Base-by-base conservation (phyloP, 2,113 vertebrate genomes). In the Lipotes vexillifer region DNA sequence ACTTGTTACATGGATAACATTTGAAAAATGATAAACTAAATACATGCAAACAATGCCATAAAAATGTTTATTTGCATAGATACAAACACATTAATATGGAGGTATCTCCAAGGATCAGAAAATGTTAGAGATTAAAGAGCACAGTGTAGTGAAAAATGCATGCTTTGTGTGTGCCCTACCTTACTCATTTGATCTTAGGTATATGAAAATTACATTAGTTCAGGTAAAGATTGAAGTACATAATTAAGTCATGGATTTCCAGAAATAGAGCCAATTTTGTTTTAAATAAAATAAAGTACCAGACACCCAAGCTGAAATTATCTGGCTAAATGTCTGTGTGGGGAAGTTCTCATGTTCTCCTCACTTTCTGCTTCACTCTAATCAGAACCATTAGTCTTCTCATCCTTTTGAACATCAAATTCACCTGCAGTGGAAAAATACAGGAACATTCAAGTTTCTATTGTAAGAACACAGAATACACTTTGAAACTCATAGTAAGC, bases 281-380 rank as follows among this genome's bases (percentile, higher is more conserved):
- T 97, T 97, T 95, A 97, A 97, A 98, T 98, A 96, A 98, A 97
- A 96, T 93, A 93, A 97, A 98, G 86, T 94, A 98, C 93, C 96
- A 98, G 97, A 97, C 90, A 98, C n/a, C 8, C 63, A 81, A 97
- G 97, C 96, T 97, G 97, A 97, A 97, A 97, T 98, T 97, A 97
- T 98, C 96, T 84, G 75, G 74, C 93, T 97, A 96, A 97, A 94
- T 88, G 94, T 97, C 96, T 98, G 78, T 97, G 97, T 97, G 97
- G 96, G 93, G 74, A 97, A 97, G 65, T 97, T 98, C 98, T 96
- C 97, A 98, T 97, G 97, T 98, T 96, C 97, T 97, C 96, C 93
- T 97, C 94, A 97, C 94, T 98, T 89, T 98, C 96, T 98, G 96
- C 69, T 82, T 94, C 82, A 55, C 68, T 97, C 94, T 96, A 97